phyloP scores from a whole-genome alignment of 2,888 invertebrate species.

The Cheilosia vernalis region DNA sequence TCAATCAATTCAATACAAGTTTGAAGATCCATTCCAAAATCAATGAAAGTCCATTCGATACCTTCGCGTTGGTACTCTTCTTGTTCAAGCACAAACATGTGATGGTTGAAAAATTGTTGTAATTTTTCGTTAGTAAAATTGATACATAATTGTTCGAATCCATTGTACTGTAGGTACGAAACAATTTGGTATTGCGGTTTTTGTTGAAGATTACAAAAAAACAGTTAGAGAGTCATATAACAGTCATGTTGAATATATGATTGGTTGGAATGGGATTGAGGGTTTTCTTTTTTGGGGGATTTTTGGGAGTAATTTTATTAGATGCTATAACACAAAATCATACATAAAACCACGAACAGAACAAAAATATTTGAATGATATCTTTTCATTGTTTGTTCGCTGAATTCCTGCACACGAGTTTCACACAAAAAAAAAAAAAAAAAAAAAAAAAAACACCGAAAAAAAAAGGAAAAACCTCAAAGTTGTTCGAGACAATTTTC shows the following conservation, averaged over 20 bases:
- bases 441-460: not conserved
- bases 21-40: constrained; percentile 96
- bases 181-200: constrained; percentile 76
- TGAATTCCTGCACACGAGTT: constrained; percentile 2
- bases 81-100: constrained; percentile 97
- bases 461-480: constrained; percentile 20
- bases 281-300: constrained; percentile 8
- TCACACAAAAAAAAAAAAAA: not conserved
- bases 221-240: constrained; percentile 19
- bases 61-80: constrained; percentile 96
- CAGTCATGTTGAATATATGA: constrained; percentile 18
- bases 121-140: constrained; percentile 97
- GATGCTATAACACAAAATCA: constrained; percentile 60
- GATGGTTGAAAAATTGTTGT: constrained; percentile 97
- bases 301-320: constrained; percentile 4
- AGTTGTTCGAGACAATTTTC: constrained; percentile 44
- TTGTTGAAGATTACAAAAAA: constrained; percentile 16
- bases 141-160: constrained; percentile 97
- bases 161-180: constrained; percentile 88
- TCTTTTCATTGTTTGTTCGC: not conserved
- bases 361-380: not conserved
- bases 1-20: constrained; percentile 91
- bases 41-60: constrained; percentile 96
- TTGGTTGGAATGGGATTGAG: constrained; percentile 7
- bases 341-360: constrained; percentile 50